A percentile compares a stretch with the other conserved stretches of the same genome.
These are phyloP conservation scores for Mechanitis mazaeus DNA, from an alignment of 2,888 invertebrate genomes.

Conservation along the genomic window DNA sequence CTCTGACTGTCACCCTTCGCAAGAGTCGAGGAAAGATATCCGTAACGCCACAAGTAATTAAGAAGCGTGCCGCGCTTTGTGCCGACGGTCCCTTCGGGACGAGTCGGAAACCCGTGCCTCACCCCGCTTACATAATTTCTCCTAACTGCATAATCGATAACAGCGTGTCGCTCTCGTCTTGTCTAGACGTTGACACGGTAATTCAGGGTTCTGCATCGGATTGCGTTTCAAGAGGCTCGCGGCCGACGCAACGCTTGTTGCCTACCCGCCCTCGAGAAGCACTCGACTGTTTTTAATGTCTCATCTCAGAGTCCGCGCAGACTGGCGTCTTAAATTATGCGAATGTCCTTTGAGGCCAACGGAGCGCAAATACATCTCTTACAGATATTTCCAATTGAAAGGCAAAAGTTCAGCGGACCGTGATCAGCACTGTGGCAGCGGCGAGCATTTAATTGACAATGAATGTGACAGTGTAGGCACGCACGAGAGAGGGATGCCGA, in stretches of 20 bases:
- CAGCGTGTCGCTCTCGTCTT: slow-evolving; percentile 53
- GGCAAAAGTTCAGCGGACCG: slow-evolving; percentile 42
- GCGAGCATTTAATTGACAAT: slow-evolving; percentile 61
- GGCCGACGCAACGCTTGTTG: slow-evolving; percentile 30
- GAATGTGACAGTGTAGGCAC: slow-evolving; percentile 52
- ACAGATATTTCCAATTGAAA: slow-evolving; percentile 37
- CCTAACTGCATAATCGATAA: slow-evolving; percentile 71
- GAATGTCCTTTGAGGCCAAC: slow-evolving; percentile 28
- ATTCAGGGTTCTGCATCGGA: slow-evolving; percentile 44
- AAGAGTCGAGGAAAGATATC: slow-evolving; percentile 39
- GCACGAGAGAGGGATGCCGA: slow-evolving; percentile 46
- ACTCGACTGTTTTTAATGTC: slow-evolving; percentile 42
- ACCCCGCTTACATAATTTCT: slow-evolving; percentile 65
- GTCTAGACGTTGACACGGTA: slow-evolving; percentile 56
- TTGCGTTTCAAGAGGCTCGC: slow-evolving; percentile 45
- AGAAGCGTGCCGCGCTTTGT: slow-evolving; percentile 59
- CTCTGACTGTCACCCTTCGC: slow-evolving; percentile 24
- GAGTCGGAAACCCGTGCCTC: slow-evolving; percentile 47
- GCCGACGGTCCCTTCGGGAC: slow-evolving; percentile 43
- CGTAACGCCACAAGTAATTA: slow-evolving; percentile 67
- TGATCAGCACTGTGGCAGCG: slow-evolving; percentile 42
- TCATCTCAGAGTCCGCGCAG: slow-evolving; percentile 28
- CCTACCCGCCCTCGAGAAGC: slow-evolving; percentile 28
- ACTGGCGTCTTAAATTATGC: slow-evolving; percentile 28
- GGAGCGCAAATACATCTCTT: slow-evolving; percentile 39